Conservation (phyloP, 1,140 invertebrate genomes). For the Zaprionus camerounensis region DNA sequence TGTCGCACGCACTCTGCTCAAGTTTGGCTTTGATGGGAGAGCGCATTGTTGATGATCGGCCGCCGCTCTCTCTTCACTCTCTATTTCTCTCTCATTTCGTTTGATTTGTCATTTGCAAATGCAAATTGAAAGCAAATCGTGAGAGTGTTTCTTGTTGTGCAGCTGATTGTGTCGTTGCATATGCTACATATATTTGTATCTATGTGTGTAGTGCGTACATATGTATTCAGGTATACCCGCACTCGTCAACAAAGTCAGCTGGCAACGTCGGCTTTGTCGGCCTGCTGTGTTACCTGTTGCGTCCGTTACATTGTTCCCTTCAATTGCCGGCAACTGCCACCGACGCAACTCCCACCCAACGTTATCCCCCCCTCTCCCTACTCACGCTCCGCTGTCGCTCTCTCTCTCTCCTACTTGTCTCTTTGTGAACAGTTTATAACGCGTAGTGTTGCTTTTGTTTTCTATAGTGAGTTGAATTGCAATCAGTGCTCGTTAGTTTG, state of each 20-base stretch:
- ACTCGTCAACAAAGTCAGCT: neutral
- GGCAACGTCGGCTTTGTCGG: neutral
- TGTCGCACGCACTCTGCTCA: neutral
- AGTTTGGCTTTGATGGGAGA: conserved; percentile 6
- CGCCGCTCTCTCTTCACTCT: neutral
- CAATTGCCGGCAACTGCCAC: neutral
- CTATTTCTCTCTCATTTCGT: neutral
- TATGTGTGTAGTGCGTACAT: neutral
- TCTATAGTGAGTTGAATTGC: neutral
- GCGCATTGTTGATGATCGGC: neutral
- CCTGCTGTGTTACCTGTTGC: conserved; percentile 32
- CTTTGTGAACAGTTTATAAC: neutral
- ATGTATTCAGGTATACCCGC: neutral
- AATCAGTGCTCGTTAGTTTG: neutral
- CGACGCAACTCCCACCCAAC: neutral
- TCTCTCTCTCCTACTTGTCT: too few relatives aligned
- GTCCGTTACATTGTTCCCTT: conserved; percentile 4
- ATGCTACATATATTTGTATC: neutral
- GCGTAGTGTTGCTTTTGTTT: conserved; percentile 3
- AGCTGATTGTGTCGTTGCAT: neutral
- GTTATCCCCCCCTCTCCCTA: neutral
- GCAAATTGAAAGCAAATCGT: neutral
- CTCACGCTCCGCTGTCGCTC: neutral
- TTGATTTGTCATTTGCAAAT: conserved; percentile 1
- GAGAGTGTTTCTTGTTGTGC: neutral